Base-by-base conservation (phyloP, 1,140 invertebrate species). In the Helicoverpa zea region DNA sequence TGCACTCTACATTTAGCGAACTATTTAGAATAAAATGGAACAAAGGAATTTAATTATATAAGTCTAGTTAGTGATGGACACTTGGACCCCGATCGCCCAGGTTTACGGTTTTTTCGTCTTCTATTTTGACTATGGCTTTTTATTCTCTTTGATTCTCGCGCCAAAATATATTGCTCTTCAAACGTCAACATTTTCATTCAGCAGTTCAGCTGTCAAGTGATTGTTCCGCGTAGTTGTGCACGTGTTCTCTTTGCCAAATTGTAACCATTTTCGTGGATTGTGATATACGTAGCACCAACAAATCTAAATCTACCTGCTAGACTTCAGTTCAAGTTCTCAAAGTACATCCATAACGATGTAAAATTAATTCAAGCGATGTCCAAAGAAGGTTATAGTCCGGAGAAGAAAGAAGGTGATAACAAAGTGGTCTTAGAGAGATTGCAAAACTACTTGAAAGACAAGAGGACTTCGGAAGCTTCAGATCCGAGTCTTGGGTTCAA, bases 401-500 rank as follows among this genome's bases (percentile, higher is more conserved):
- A 95, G 80, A 93, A 93, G 77, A 95, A 92, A 90, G 94, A 95
- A 86, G 86, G 90, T 80, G 93, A 94, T 74, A 94, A 88, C 84
- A 95, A 95, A 91, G 88, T 91, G 12, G 94, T 95, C 78, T 88
- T 95, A 64, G 95, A 95, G 81, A 94, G 90, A 88, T 86, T 95
- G 52, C 95, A 95, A 74, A 90, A 90, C 1, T 95, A 92, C 84
- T 82, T 95, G 61, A 95, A 95, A 87, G 95, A 95, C 83, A 95
- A 95, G 81, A 93, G 87, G 59, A 93, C 88, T 73, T 86, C 86
- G 13, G 94, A 95, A 83, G 79, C 80, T 16, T 43, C 83, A 1
- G 94, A 95, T 56, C 29, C 89, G 5, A 81, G 82, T 66, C 63
- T 83, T 7, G 86, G 82, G 49, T 93, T 91, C 72, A 89, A 81